Conservation (phyloP, 2,113 vertebrate species). For the Hoplias malabaricus region DNA sequence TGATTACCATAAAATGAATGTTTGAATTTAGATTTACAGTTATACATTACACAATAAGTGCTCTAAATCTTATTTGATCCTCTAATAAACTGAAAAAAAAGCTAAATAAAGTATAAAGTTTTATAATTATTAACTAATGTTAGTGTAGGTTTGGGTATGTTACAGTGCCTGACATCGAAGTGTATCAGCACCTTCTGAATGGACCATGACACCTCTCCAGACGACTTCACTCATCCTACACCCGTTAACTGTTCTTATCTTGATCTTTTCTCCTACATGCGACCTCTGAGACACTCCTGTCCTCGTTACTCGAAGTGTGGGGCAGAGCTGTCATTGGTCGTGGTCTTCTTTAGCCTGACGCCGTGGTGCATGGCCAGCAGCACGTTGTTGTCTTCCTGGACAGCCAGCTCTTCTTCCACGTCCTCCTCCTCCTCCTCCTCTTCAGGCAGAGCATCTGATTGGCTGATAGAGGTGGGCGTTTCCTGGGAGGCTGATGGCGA, state of each 20-base stretch:
- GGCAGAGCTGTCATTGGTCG: slow-evolving; percentile 85
- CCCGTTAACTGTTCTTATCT: background rate
- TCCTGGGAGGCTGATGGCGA: slow-evolving; percentile 65
- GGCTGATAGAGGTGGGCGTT: slow-evolving; percentile 49
- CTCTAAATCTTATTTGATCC: too few species aligned
- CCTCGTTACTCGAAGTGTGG: slow-evolving; percentile 75
- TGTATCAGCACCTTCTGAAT: background rate
- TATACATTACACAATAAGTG: too few species aligned
- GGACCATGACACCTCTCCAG: background rate
- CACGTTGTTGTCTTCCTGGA: slow-evolving; percentile 81
- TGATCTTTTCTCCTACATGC: background rate
- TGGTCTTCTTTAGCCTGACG: slow-evolving; percentile 85
- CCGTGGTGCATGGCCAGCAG: slow-evolving; percentile 87
- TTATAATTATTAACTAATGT: too few species aligned
- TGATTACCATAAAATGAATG: too few species aligned
- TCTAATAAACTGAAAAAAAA: too few species aligned
- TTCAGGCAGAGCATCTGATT: slow-evolving; percentile 45
- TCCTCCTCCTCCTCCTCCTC: slow-evolving; percentile 57
- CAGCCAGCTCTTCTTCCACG: slow-evolving; percentile 45
- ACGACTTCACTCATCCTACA: slow-evolving; percentile 21
- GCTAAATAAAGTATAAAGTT: too few species aligned
- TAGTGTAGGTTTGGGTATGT: too few species aligned
- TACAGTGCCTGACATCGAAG: too few species aligned
- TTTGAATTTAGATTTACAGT: too few species aligned
- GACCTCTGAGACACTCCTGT: background rate